Conservation (phyloP, 2,888 invertebrate genomes). For the Atrina japonica region DNA sequence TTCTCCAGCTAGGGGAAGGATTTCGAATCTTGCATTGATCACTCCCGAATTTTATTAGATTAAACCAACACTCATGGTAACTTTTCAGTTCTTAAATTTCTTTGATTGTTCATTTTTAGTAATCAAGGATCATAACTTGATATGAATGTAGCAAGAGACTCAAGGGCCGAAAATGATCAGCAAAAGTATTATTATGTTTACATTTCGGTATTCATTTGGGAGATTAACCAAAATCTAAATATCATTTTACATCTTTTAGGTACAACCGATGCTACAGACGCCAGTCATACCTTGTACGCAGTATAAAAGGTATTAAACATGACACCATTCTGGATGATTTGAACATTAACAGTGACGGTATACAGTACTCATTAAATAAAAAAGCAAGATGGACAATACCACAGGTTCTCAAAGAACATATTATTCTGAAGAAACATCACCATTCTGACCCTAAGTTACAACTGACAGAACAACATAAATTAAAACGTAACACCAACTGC, state of each 20-base stretch:
- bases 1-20: too few relatives aligned
- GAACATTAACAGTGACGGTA: slow-evolving; percentile 39
- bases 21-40: too few relatives aligned
- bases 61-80: too few relatives aligned
- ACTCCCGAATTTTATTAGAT: too few relatives aligned
- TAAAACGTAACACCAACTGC: slow-evolving; percentile 48
- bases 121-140: too few relatives aligned
- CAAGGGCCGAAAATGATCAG: too few relatives aligned
- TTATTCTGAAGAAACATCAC: slow-evolving; percentile 40
- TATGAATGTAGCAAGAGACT: too few relatives aligned
- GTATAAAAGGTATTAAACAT: background rate
- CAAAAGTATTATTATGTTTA: too few relatives aligned
- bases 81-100: too few relatives aligned
- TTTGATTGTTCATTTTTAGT: too few relatives aligned
- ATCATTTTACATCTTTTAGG: slow-evolving; percentile 12
- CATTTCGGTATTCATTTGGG: background rate
- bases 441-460: slow-evolving; percentile 49
- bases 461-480: slow-evolving; percentile 54
- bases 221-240: background rate
- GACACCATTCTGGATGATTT: slow-evolving; percentile 27
- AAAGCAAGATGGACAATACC: slow-evolving; percentile 67
- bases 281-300: slow-evolving; percentile 22
- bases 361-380: slow-evolving; percentile 68
- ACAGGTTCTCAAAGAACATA: slow-evolving; percentile 50
- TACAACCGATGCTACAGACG: slow-evolving; percentile 24